Conservation (phyloP, 2,113 vertebrate species). For the Caranx ignobilis region DNA sequence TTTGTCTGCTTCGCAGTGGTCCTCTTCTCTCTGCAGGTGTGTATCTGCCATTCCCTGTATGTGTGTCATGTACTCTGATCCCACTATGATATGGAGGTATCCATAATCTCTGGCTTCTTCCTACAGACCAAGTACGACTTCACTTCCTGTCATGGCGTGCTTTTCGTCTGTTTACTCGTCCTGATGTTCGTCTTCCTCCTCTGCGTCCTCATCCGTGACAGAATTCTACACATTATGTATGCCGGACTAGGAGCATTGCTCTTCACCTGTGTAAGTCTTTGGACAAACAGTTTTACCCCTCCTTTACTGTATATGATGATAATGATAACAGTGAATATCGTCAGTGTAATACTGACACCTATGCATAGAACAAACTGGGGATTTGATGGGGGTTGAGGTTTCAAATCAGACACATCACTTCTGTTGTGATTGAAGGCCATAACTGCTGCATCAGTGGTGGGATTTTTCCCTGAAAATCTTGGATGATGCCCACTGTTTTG, state of each 20-base stretch:
- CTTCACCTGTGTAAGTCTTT: conserved; percentile 92
- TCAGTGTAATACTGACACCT: background rate
- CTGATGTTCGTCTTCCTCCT: conserved; percentile 91
- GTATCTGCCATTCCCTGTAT: background rate
- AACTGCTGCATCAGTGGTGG: background rate
- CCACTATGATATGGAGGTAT: background rate
- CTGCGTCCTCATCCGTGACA: conserved; percentile 93
- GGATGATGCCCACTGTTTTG: background rate
- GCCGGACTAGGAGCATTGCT: conserved; percentile 92
- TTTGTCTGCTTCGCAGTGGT: conserved; percentile 94
- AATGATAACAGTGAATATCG: background rate
- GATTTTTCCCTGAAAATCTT: background rate
- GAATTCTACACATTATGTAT: conserved; percentile 91
- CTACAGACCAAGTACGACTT: conserved; percentile 95
- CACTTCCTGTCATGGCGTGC: conserved; percentile 93
- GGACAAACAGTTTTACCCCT: background rate
- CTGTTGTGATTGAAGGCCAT: background rate
- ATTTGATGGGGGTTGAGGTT: background rate
- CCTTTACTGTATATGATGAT: background rate
- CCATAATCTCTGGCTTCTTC: background rate
- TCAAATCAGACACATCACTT: background rate
- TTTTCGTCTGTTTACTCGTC: conserved; percentile 92
- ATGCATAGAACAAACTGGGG: background rate
- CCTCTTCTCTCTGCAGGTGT: conserved; percentile 95
- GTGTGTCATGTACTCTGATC: background rate